These are phyloP conservation scores for Papilio polytes DNA, from an alignment of 1,140 invertebrate species.

Conservation along the genomic window DNA sequence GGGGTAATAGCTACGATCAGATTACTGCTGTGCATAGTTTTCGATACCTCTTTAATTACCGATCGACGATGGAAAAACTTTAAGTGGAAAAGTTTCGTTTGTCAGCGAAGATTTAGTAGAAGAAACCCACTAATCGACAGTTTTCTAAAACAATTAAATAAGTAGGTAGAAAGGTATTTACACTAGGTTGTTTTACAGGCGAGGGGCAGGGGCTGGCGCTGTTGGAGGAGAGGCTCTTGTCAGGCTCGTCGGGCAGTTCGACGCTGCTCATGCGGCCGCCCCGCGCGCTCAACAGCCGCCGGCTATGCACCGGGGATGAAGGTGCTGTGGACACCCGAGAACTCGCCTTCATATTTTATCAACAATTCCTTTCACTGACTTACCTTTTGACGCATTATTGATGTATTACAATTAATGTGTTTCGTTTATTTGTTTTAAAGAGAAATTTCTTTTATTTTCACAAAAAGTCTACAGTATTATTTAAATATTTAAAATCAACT, in stretches of 20 bases:
- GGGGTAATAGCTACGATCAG: too few relatives aligned
- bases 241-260: conserved; percentile 95
- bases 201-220: conserved; percentile 96
- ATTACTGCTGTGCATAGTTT: too few relatives aligned
- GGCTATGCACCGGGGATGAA: conserved; percentile 93
- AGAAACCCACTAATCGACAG: not conserved
- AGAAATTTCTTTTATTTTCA: too few relatives aligned
- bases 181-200: conserved; percentile 86
- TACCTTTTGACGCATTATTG: not conserved
- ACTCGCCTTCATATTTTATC: not conserved
- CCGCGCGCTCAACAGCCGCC: conserved; percentile 90
- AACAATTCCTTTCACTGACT: not conserved
- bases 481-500: not conserved
- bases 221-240: conserved; percentile 94
- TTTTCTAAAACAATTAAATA: not conserved
- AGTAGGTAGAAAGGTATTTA: conserved; percentile 48
- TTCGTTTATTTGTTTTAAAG: not conserved
- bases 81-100: too few relatives aligned
- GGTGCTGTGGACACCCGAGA: conserved; percentile 86
- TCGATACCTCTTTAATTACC: too few relatives aligned
- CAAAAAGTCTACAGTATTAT: too few relatives aligned
- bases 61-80: too few relatives aligned
- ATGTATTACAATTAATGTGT: not conserved
- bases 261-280: conserved; percentile 96
- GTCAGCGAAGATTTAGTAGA: too few relatives aligned